Evolutionary conservation across 2,888 invertebrate species (phyloP).

Genomic region (Aelia acuminata): DNA sequence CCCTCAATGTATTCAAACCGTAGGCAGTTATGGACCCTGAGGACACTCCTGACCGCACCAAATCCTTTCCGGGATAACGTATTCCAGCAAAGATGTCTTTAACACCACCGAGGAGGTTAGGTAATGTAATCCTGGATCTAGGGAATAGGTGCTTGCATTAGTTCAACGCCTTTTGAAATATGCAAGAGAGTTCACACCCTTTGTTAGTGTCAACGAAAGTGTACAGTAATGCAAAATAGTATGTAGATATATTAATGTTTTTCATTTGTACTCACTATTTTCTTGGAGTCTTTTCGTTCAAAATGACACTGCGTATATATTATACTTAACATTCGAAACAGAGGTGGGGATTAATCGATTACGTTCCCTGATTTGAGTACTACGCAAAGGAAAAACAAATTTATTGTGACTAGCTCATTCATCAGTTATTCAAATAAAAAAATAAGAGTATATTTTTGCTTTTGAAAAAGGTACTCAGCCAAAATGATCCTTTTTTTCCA

Average conservation of each 20-base stretch:
- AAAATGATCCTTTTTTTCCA: too few relatives aligned
- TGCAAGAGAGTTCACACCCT: neutral
- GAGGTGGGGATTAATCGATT: too few relatives aligned
- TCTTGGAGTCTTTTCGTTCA: neutral
- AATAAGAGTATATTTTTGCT: too few relatives aligned
- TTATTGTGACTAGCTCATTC: too few relatives aligned
- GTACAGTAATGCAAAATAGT: neutral
- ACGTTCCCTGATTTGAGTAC: too few relatives aligned
- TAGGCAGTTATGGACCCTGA: conserved; percentile 16
- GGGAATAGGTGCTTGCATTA: neutral
- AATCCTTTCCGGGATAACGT: conserved; percentile 41
- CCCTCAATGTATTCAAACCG: conserved; percentile 39
- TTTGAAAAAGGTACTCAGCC: too few relatives aligned
- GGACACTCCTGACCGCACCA: neutral
- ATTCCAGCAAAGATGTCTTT: conserved; percentile 2
- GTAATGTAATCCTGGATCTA: neutral
- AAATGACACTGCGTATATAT: too few relatives aligned
- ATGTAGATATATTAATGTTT: neutral
- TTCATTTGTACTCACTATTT: neutral
- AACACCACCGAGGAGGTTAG: neutral
- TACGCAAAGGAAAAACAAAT: too few relatives aligned
- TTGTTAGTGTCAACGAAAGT: neutral
- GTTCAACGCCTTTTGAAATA: neutral
- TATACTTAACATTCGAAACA: too few relatives aligned
- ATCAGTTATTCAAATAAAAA: too few relatives aligned